phyloP scores from a whole-genome alignment of 2,797 vertebrate genomes.

The Chelonia mydas region DNA sequence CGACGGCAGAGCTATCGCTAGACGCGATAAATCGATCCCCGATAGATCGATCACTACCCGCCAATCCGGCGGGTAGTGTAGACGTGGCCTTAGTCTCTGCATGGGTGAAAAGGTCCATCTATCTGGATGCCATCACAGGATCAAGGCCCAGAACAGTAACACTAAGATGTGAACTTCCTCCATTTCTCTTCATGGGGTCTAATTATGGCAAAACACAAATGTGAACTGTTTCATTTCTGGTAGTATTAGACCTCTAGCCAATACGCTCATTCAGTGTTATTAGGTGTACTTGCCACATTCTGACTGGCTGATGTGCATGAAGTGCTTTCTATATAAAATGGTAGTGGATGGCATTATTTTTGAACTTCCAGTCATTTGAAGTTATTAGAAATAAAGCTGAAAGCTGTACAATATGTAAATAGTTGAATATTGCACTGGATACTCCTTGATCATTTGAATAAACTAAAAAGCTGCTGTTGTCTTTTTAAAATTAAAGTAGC shows the following conservation, averaged over 20 bases:
- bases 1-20: too few species aligned
- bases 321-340: neutral
- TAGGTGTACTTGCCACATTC: neutral
- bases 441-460: neutral
- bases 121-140: neutral
- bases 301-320: neutral
- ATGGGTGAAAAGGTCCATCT: neutral
- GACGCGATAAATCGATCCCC: too few species aligned
- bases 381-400: neutral
- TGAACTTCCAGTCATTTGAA: neutral
- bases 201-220: neutral
- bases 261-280: rapidly evolving
- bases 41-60: too few species aligned
- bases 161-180: neutral
- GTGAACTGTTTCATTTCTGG: neutral
- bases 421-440: too few species aligned
- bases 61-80: too few species aligned
- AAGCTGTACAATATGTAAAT: too few species aligned
- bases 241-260: neutral
- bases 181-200: neutral
- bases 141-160: neutral
- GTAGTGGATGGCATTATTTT: rapidly evolving
- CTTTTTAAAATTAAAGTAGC: neutral
- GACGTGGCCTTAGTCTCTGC: neutral
- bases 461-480: neutral